phyloP scores from a whole-genome alignment of 2,113 vertebrate species.

The Microcebus ravelobensis region DNA sequence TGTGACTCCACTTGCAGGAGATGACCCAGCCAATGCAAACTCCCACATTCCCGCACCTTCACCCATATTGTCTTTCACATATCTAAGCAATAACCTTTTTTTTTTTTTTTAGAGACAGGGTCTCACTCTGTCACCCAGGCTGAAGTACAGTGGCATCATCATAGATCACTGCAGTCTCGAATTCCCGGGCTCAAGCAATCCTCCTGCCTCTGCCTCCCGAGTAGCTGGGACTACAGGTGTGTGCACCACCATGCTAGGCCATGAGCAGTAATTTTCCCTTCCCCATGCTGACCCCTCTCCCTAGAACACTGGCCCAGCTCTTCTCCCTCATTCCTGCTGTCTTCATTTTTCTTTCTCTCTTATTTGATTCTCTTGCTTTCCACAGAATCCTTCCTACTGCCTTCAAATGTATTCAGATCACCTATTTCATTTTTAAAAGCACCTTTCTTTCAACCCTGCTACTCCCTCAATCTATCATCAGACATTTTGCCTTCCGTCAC shows the following conservation, averaged over 20 bases:
- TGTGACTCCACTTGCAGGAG: not conserved
- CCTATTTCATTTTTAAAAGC: not conserved
- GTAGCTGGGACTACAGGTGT: too few relatives aligned
- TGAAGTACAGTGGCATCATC: too few relatives aligned
- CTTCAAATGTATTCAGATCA: not conserved
- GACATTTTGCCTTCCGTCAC: not conserved
- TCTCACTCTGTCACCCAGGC: too few relatives aligned
- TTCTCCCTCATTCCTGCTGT: not conserved
- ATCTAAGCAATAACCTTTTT: not conserved
- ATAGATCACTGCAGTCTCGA: too few relatives aligned
- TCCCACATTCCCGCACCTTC: not conserved
- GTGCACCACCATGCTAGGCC: too few relatives aligned
- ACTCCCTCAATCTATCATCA: not conserved
- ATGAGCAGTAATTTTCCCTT: not conserved
- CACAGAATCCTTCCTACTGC: not conserved
- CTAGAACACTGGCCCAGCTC: not conserved
- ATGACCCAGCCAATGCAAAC: not conserved
- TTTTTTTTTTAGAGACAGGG: too few relatives aligned
- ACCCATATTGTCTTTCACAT: too few relatives aligned
- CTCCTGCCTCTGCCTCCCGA: too few relatives aligned
- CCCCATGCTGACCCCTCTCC: fast-evolving
- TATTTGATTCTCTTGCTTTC: not conserved
- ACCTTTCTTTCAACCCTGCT: not conserved
- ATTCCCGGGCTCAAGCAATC: too few relatives aligned
- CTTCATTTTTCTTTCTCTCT: not conserved